A percentile compares a stretch with the other conserved stretches of the same genome.
Conservation (phyloP, 2,797 vertebrate genomes). For the Chaetodon trifasciatus region DNA sequence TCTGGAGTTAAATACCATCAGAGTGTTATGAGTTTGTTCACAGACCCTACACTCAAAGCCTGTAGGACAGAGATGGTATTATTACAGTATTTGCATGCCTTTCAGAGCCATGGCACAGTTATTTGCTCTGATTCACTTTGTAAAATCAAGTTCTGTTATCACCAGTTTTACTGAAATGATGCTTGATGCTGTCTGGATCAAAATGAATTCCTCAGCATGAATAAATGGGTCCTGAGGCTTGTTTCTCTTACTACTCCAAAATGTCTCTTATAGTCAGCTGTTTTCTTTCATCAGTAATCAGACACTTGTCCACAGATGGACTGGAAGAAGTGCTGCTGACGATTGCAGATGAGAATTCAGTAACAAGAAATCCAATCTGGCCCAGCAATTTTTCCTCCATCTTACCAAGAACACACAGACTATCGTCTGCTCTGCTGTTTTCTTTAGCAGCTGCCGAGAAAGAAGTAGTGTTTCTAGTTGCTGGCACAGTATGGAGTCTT, state of each 20-base stretch:
- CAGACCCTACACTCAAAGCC: constrained; percentile 40
- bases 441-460: constrained; percentile 68
- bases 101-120: constrained; percentile 43
- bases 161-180: constrained; percentile 65
- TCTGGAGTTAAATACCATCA: constrained; percentile 64
- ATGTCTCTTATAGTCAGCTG: constrained; percentile 67
- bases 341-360: constrained; percentile 69
- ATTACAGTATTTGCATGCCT: constrained; percentile 55
- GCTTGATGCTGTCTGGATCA: constrained; percentile 62
- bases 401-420: constrained; percentile 55
- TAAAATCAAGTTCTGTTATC: constrained; percentile 67
- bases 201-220: constrained; percentile 68
- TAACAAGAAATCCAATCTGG: constrained; percentile 76
- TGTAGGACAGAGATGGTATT: constrained; percentile 53
- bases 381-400: constrained; percentile 55
- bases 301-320: constrained; percentile 75
- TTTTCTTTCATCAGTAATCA: constrained; percentile 77
- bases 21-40: constrained; percentile 62
- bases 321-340: constrained; percentile 56
- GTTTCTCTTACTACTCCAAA: constrained; percentile 57
- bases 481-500: constrained; percentile 61
- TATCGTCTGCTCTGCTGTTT: constrained; percentile 62
- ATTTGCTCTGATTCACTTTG: constrained; percentile 64
- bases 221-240: constrained; percentile 64
- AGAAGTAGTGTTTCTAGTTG: constrained; percentile 56